These are phyloP conservation scores for Eulithis testata DNA, from an alignment of 2,888 invertebrate genomes.

Conservation along the genomic window DNA sequence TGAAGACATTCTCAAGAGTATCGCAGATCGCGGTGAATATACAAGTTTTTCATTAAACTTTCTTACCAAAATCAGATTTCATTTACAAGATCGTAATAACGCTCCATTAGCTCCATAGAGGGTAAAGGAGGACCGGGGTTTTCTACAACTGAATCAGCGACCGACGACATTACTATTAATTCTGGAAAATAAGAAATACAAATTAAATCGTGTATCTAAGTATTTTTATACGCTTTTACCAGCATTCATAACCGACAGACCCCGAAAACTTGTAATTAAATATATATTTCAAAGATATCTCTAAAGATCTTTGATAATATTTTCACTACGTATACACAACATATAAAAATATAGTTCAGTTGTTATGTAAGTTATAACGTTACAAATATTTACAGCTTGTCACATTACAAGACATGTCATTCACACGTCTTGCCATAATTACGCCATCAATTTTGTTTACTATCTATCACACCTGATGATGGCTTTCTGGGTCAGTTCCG, in stretches of 20 bases:
- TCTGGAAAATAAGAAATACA: constrained; percentile 64
- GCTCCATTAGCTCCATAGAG: constrained; percentile 63
- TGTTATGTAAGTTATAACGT: no score
- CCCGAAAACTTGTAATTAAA: neutral
- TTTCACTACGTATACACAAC: no score
- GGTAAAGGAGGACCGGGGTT: constrained; percentile 69
- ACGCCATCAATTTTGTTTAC: constrained; percentile 2
- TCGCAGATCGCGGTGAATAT: constrained; percentile 12
- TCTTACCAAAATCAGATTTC: constrained; percentile 72
- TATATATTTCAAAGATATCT: no score
- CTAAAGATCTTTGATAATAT: no score
- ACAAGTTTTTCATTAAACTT: constrained; percentile 26
- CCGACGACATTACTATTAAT: constrained; percentile 72
- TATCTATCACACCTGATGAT: constrained; percentile 5
- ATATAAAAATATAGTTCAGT: no score
- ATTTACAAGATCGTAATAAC: constrained; percentile 71
- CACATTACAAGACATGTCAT: no score
- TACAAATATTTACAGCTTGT: no score
- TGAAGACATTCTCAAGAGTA: constrained; percentile 28
- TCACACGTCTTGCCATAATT: neutral
- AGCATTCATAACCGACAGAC: neutral
- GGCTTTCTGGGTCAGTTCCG: constrained; percentile 29
- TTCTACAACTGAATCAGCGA: constrained; percentile 61
- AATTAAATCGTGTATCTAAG: constrained; percentile 5
- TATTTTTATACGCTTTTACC: neutral